phyloP scores from a whole-genome alignment of 2,113 vertebrate species.

The Eptesicus fuscus region DNA sequence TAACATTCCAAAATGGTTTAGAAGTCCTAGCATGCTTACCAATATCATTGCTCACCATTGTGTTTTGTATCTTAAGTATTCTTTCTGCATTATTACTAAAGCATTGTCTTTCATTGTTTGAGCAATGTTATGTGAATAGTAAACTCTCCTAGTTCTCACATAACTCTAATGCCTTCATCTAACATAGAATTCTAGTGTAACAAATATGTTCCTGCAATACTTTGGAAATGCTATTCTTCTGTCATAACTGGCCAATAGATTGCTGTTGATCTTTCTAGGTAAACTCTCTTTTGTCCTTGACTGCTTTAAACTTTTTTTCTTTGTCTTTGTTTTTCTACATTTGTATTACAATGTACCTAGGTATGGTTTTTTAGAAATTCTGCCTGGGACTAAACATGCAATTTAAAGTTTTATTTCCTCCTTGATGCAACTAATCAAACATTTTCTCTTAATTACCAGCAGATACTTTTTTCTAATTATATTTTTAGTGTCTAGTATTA shows the following conservation, averaged over 20 bases:
- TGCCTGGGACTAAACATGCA: not conserved
- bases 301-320: not conserved
- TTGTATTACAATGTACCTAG: not conserved
- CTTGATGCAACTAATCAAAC: not conserved
- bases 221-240: not conserved
- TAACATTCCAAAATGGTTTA: not conserved
- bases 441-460: not conserved
- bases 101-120: not conserved
- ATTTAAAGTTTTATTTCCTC: conserved; percentile 14
- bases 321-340: not conserved
- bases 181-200: not conserved
- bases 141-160: not conserved
- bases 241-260: not conserved
- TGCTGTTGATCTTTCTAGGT: not conserved
- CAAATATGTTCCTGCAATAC: not conserved
- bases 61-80: not conserved
- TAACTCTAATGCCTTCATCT: not conserved
- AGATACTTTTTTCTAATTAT: not conserved
- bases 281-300: not conserved
- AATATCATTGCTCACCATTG: not conserved
- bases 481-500: not conserved
- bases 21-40: not conserved
- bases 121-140: not conserved
- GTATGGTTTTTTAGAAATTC: not conserved
- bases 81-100: not conserved